Evolutionary conservation across 2,113 vertebrate genomes (phyloP), one percentile per base, ranked within the genome.

Genomic region (Macaca nemestrina): DNA sequence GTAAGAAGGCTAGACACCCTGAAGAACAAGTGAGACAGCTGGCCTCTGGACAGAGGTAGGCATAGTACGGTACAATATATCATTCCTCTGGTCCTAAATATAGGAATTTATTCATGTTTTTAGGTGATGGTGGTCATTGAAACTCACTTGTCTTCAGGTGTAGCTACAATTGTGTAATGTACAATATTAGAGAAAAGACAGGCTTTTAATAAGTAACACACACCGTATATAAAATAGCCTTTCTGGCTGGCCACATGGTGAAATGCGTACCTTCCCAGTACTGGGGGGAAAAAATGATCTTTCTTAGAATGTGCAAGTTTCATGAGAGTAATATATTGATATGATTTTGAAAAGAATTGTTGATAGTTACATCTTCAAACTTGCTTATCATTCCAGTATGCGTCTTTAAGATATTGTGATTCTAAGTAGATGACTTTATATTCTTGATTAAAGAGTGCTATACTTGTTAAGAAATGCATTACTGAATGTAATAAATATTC

Each of bases 381-480:
- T 85, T 97, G 68, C 83, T 95, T 92, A 95, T 97, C 88, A 96
- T 95, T 96, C 88, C 79, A 94, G 14, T 82, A 52, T 97, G 75
- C 86, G 68, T 87, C 87, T 85, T 91, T 82, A 79, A 78, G 30
- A 88, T 61, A 87, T 88, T 73, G 11, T 57, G 32, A 80, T 89
- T 92, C 40, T 93, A 89, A 97, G 38, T 57, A 83, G 70, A 76
- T 87, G 72, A 80, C 38, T 88, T 83, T 81, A 90, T 93, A 80
- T 96, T 93, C 55, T 92, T 95, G 50, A 40, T 93, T 82, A 90
- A 93, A 91, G 89, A 93, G 50, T 94, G 3, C 57, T 35, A 14
- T 90, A 57, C 32, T 68, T 83, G 20, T 88, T 92, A 79, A 45
- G 43, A 96, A 87, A 78, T 45, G 45, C 52, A 32, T 83, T 95